Base-by-base conservation (phyloP, 2,113 vertebrate species). In the Passer montanus region DNA sequence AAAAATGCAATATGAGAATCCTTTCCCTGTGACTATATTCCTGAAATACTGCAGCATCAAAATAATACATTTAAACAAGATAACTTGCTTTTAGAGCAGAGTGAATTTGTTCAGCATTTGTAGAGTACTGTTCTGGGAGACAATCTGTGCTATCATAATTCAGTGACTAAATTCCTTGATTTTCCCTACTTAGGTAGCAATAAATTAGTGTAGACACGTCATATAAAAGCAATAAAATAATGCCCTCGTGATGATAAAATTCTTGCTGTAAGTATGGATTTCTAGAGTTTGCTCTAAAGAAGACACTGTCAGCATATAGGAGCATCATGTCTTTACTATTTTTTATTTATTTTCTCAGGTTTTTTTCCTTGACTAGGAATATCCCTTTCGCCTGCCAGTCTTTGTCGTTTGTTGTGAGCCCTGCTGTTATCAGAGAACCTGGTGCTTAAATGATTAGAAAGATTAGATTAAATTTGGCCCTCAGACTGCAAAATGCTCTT, bases 1-100 rank as follows among this genome's bases (percentile, higher is more conserved):
- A 95, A 59, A 93, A 95, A 90, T 78, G 33, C 17, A 85, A n/a
- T 84, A 92, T 72, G 77, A 90, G 74, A 66, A 73, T 77, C 43
- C 68, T 53, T 49, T 93, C 31, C 16, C 33, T 69, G 22, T 72
- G 52, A 95, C 43, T 84, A 15, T 74, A 66, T 95, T 84, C 59
- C 81, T 96, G 88, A 97, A 92, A 96, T 93, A 96, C 59, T 91
- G 41, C 59, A 95, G 49, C 24, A 74, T 68, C 14, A 84, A 58
- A 82, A 46, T 73, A 96, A 90, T 79, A 26, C 4, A 16, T 94
- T 96, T 68, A 86, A 93, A 86, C 41, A 73, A 67, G 73, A 39
- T 93, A 30, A 50, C 91, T 93, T 84, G n/a, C 1, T 83, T 83
- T 76, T 30, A 84, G 19, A 87, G 33, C 28, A 92, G n/a, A 85